Evolutionary conservation across 30 jellyfish, hydroid and myxozoan species (phyloP).

Genomic region (Morbakka virulenta): DNA sequence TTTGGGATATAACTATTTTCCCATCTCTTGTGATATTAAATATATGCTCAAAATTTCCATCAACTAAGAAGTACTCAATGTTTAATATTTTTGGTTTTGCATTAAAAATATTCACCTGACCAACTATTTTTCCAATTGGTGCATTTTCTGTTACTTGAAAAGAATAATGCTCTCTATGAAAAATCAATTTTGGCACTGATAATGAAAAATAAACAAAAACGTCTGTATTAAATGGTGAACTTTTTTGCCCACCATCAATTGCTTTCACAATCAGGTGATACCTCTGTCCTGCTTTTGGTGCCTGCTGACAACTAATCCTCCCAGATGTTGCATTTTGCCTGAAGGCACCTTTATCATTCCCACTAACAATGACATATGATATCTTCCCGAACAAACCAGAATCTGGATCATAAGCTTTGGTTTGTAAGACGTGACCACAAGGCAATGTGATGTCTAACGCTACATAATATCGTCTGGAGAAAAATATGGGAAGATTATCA

Average conservation of each 20-base stretch:
- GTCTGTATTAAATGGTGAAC: neutral
- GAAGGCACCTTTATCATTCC: slow-evolving; percentile 32
- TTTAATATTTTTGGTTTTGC: neutral
- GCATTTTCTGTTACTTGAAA: slow-evolving; percentile 47
- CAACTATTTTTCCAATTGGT: slow-evolving; percentile 26
- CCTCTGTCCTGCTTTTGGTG: slow-evolving; percentile 4
- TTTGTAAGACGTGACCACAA: slow-evolving; percentile 13
- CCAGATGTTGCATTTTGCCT: slow-evolving; percentile 14
- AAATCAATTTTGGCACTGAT: slow-evolving; percentile 2
- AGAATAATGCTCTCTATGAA: slow-evolving; percentile 40
- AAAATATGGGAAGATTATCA: slow-evolving; percentile 72
- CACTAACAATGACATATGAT: slow-evolving; percentile 25
- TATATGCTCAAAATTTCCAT: slow-evolving; percentile 25
- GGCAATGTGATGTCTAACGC: slow-evolving; percentile 4
- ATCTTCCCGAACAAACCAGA: slow-evolving; percentile 45
- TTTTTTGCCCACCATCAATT: slow-evolving; percentile 19
- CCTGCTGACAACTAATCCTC: slow-evolving; percentile 2
- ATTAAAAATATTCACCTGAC: slow-evolving; percentile 4
- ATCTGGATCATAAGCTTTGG: slow-evolving; percentile 56
- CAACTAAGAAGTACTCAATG: slow-evolving; percentile 4
- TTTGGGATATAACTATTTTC: slow-evolving; percentile 6
- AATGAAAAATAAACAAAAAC: neutral
- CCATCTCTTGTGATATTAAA: slow-evolving; percentile 38
- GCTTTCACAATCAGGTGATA: slow-evolving; percentile 35
- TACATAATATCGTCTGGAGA: neutral